Conservation (phyloP, 2,888 invertebrate genomes). For the Microctonus aethiopoides region DNA sequence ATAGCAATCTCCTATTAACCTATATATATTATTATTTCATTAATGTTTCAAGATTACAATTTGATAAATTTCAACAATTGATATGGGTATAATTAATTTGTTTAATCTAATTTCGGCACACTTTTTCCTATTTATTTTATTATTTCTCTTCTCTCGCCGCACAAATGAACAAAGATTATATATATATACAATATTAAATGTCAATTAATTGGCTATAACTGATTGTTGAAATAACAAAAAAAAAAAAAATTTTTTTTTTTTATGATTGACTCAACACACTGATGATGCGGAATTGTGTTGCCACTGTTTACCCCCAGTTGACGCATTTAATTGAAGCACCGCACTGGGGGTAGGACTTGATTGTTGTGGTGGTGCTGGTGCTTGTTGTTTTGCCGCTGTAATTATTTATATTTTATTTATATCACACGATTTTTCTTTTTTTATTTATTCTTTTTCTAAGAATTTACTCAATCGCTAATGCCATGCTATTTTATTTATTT, state of each 20-base stretch:
- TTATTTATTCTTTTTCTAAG: constrained; percentile 12
- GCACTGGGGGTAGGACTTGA: constrained; percentile 57
- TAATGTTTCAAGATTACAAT: not conserved
- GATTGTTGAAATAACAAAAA: not conserved
- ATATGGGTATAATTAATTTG: not conserved
- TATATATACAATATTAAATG: not conserved
- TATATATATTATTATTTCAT: constrained; percentile 4
- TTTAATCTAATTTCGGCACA: not conserved
- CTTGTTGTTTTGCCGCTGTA: constrained; percentile 65
- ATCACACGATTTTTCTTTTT: constrained; percentile 40
- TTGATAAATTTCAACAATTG: not conserved
- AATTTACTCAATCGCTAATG: not conserved
- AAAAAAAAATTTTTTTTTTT: constrained; percentile 26
- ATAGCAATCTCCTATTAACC: not conserved
- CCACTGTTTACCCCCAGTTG: constrained; percentile 56
- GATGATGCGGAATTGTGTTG: constrained; percentile 56
- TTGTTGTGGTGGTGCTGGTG: constrained; percentile 62
- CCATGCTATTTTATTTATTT: constrained; percentile 25
- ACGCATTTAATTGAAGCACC: constrained; percentile 56
- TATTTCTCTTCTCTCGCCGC: not conserved
- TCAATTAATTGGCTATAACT: not conserved
- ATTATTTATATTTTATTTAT: constrained; percentile 37
- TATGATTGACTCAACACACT: constrained; percentile 48
- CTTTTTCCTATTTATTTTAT: not conserved
- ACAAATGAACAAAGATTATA: not conserved